These are phyloP conservation scores for Sebastes paucispinis DNA, from an alignment of 2,797 vertebrate genomes.

Conservation along the genomic window DNA sequence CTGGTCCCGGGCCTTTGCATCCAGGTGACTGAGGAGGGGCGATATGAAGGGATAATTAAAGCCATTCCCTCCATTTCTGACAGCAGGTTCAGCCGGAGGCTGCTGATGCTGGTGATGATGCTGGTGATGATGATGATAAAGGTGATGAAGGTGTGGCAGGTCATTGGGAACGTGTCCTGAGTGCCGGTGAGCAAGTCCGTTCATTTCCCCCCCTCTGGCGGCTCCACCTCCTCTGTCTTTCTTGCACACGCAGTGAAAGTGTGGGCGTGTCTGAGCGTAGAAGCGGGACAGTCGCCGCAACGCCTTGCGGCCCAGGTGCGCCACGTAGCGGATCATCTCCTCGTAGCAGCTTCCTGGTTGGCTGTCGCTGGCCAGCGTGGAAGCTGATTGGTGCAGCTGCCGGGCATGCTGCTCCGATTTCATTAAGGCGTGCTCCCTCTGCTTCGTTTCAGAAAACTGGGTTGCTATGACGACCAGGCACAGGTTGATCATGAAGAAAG, in stretches of 20 bases:
- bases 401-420: constrained; percentile 92
- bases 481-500: constrained; percentile 99
- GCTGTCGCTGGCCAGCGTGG: constrained; percentile 93
- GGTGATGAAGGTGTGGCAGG: constrained; percentile 87
- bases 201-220: constrained; percentile 56
- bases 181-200: constrained; percentile 75
- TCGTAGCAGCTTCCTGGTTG: constrained; percentile 97
- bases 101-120: constrained; percentile 86
- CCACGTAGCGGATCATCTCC: constrained; percentile 93
- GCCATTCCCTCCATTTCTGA: constrained; percentile 69
- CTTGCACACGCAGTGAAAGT: constrained; percentile 45
- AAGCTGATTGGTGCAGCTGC: constrained; percentile 92
- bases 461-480: constrained; percentile 99
- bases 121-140: constrained; percentile 89
- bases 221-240: constrained; percentile 68
- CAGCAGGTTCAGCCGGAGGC: constrained; percentile 75
- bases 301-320: constrained; percentile 90
- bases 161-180: constrained; percentile 78
- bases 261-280: constrained; percentile 28
- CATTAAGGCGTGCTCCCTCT: constrained; percentile 97
- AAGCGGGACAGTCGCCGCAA: constrained; percentile 83
- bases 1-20: constrained; percentile 68
- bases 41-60: constrained; percentile 96
- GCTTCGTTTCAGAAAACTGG: constrained; percentile 98
- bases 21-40: constrained; percentile 71